Base-by-base conservation (phyloP, 2,888 invertebrate species). In the Cantharis nigra region DNA sequence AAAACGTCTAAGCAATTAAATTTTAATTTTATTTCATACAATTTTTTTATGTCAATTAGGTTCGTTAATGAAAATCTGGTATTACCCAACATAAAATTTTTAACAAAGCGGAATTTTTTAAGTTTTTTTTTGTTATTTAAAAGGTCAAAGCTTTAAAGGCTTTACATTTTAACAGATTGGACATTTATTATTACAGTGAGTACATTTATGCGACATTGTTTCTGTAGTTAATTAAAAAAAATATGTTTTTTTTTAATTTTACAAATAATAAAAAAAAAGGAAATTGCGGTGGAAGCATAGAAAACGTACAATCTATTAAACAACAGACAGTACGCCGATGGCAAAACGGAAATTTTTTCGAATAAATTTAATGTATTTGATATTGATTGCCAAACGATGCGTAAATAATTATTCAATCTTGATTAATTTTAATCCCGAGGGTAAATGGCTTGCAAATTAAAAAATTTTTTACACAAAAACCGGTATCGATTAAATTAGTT, bases 1-100 rank as follows among this genome's bases (percentile, higher is more conserved):
- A 28, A 49, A 49, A 69, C 75, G 75, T 75, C 62, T 71, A 75
- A 69, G 70, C 28, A 65, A 63, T 70, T 63, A 28, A 67, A 49
- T n/a, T 49, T 30, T 49, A 49, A 49, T 49, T 49, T 49, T 5
- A 49, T 49, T 49, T 49, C 11, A n/a, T 9, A 49, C n/a, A 49
- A 5, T 49, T 49, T 49, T 49, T n/a, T n/a, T 7, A 49, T 49
- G 49, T 49, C 49, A 49, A 49, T 49, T 49, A 49, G 49, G 7
- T 49, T n/a, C 49, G 49, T 49, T n/a, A 49, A 49, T n/a, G n/a
- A 49, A 49, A 49, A 49, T 49, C n/a, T 49, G 49, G n/a, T n/a
- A n/a, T 49, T 49, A 49, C 5, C 3, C 13, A 49, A 49, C 49
- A 49, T 49, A 49, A 49, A 49, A 49, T 7, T 49, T 49, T 49